Evolutionary conservation across 1,140 invertebrate species (phyloP).

Genomic region (Littorina saxatilis): DNA sequence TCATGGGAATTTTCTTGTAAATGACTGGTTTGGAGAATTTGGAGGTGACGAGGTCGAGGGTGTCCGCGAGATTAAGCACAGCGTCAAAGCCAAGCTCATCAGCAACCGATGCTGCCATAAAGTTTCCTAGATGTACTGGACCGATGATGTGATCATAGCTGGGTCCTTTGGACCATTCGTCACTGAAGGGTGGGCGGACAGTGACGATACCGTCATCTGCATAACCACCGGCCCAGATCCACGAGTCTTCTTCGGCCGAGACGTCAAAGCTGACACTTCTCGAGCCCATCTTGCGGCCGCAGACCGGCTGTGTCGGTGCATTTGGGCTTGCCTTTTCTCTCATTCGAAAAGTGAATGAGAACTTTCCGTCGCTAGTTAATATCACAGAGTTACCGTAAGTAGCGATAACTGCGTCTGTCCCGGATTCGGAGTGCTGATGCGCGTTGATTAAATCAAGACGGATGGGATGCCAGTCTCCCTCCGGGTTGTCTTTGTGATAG

Average conservation of each 20-base stretch:
- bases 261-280: too few species aligned
- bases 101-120: conserved; percentile 48
- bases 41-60: conserved; percentile 41
- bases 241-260: background rate
- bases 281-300: too few species aligned
- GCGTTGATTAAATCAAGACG: conserved; percentile 19
- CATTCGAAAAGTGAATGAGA: conserved; percentile 41
- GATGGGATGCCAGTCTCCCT: conserved; percentile 44
- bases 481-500: conserved; percentile 43
- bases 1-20: conserved; percentile 48
- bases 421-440: background rate
- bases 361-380: conserved; percentile 41
- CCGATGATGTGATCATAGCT: conserved; percentile 9
- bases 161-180: conserved; percentile 48
- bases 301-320: too few species aligned
- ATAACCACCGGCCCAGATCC: conserved; percentile 39
- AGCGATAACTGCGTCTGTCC: background rate
- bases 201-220: conserved; percentile 35
- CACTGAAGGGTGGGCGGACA: conserved; percentile 30
- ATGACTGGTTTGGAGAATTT: conserved; percentile 31
- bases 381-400: conserved; percentile 41
- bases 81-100: conserved; percentile 47
- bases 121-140: conserved; percentile 51
- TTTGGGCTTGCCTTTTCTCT: background rate
- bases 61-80: conserved; percentile 50